phyloP scores from a whole-genome alignment of 2,113 vertebrate genomes.

The Eulacestoma nigropectus region DNA sequence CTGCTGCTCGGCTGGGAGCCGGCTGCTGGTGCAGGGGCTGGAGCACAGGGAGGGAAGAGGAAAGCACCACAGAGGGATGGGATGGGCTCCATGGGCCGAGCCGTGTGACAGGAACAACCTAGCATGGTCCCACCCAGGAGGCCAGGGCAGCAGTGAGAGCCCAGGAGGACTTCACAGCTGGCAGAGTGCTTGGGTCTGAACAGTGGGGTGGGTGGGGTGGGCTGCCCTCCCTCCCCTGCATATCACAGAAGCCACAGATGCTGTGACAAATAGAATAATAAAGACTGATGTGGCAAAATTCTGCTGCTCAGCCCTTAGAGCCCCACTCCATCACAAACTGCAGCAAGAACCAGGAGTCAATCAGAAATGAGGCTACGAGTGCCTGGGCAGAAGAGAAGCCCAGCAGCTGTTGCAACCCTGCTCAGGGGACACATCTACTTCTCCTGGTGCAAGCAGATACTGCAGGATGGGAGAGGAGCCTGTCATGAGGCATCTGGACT shows the following conservation, averaged over 20 bases:
- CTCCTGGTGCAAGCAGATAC: background rate
- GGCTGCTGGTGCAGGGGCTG: background rate
- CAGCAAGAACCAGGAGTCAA: background rate
- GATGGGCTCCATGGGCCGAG: background rate
- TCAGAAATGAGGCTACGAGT: accelerated
- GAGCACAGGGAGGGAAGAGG: background rate
- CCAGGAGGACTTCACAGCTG: background rate
- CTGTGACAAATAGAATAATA: background rate
- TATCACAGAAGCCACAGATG: background rate
- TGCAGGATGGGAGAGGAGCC: background rate
- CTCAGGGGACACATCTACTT: background rate
- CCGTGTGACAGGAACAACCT: background rate
- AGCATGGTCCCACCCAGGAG: background rate
- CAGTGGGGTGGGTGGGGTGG: no score
- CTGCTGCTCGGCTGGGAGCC: background rate
- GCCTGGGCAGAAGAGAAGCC: background rate
- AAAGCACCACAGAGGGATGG: background rate
- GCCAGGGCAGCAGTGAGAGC: background rate
- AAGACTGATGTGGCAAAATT: background rate
- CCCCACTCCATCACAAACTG: background rate
- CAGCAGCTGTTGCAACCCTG: background rate
- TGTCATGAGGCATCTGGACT: background rate
- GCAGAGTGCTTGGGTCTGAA: background rate
- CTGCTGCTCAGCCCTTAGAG: background rate
- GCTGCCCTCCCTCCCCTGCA: background rate